Conservation (phyloP, 2,113 vertebrate species). For the Abramis brama region DNA sequence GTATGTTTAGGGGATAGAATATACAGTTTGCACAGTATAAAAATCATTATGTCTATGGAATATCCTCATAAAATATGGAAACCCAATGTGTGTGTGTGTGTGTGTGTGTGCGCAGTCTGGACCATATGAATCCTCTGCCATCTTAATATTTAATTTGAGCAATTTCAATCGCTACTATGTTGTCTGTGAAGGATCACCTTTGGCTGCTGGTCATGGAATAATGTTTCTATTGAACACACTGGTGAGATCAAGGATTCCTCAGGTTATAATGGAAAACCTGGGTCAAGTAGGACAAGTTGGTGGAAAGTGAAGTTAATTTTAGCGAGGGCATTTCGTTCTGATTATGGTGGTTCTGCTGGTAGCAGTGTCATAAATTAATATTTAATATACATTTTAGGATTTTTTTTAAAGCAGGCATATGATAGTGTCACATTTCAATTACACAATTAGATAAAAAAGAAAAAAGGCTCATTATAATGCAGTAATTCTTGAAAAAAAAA, state of each 20-base stretch:
- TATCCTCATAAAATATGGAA: too few species aligned
- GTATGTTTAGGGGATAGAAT: too few species aligned
- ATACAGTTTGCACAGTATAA: too few species aligned
- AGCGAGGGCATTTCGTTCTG: neutral
- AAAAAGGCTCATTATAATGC: neutral
- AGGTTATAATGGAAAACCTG: constrained; percentile 9
- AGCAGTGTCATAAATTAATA: neutral
- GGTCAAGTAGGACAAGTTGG: neutral
- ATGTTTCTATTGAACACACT: constrained; percentile 15
- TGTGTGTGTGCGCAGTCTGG: neutral
- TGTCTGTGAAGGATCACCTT: constrained; percentile 11
- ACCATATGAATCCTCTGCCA: neutral
- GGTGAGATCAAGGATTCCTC: constrained; percentile 22
- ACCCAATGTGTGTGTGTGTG: too few species aligned
- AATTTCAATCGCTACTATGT: neutral
- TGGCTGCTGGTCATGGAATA: neutral
- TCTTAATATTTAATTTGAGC: constrained; percentile 6
- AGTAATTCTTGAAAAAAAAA: neutral
- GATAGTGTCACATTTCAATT: neutral
- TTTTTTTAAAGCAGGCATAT: neutral
- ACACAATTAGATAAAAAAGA: neutral
- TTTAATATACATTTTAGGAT: neutral
- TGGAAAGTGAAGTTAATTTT: constrained; percentile 16
- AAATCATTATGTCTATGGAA: too few species aligned
- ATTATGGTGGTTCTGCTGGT: neutral